A percentile compares a stretch with the other conserved stretches of the same genome.
Conservation (phyloP, 2,888 invertebrate genomes). For the Lymantria monacha region DNA sequence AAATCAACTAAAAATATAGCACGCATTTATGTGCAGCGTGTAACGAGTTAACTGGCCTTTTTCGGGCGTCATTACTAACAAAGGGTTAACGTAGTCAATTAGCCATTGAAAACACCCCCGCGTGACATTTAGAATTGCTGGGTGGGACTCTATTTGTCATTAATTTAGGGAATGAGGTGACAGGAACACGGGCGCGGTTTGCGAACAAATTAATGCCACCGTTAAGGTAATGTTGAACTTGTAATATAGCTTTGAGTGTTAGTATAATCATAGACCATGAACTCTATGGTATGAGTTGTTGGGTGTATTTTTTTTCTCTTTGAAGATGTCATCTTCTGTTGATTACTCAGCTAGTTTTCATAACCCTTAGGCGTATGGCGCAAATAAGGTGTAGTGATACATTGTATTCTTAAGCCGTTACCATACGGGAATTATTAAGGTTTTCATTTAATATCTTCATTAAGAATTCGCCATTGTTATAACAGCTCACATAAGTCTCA, state of each 20-base stretch:
- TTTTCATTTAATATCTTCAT: too few species aligned
- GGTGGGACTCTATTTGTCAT: conserved; percentile 74
- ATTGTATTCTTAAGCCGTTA: too few species aligned
- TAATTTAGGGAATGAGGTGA: conserved; percentile 78
- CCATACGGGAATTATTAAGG: too few species aligned
- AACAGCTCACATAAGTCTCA: too few species aligned
- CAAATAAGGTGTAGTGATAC: too few species aligned
- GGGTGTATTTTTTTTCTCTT: too few species aligned
- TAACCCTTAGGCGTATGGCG: too few species aligned
- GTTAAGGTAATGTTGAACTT: conserved; percentile 12
- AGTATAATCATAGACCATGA: not conserved
- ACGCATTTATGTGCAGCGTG: conserved; percentile 36
- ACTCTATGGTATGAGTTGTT: too few species aligned
- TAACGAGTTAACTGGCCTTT: conserved; percentile 59
- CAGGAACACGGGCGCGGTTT: conserved; percentile 70
- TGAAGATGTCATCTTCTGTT: too few species aligned
- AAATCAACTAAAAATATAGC: too few species aligned
- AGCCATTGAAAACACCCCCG: conserved; percentile 69
- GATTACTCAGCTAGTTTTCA: too few species aligned
- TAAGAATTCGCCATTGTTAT: too few species aligned
- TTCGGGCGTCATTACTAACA: conserved; percentile 51
- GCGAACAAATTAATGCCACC: conserved; percentile 67
- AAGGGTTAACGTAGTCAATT: conserved; percentile 73
- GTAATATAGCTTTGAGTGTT: not conserved
- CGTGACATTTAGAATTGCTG: conserved; percentile 64